Evolutionary conservation across 2,113 vertebrate species (phyloP).

Genomic region (Sinosuthora webbiana): DNA sequence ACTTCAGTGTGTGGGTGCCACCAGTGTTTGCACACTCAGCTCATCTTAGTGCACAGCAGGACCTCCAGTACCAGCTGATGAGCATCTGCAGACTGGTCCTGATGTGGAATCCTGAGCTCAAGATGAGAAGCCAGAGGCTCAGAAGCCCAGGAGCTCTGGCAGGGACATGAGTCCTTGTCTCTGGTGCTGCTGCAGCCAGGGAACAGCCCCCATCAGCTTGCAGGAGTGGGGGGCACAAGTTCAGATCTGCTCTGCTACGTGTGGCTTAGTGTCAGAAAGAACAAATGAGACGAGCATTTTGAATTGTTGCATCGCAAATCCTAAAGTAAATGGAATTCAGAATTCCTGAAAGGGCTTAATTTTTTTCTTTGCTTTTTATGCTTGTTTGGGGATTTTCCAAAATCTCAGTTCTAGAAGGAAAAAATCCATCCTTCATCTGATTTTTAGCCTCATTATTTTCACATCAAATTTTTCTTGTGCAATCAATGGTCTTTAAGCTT

Average conservation of each 20-base stretch:
- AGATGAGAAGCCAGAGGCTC: background rate
- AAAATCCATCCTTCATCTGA: background rate
- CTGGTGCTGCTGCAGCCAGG: background rate
- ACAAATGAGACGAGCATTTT: background rate
- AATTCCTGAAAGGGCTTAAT: background rate
- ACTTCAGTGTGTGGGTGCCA: background rate
- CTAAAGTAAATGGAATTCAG: background rate
- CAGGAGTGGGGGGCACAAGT: background rate
- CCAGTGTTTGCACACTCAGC: background rate
- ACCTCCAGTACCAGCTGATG: background rate
- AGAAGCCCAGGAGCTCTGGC: background rate
- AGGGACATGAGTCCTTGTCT: background rate
- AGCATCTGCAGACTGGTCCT: background rate
- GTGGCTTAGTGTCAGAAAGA: background rate
- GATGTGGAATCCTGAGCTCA: background rate
- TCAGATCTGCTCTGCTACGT: background rate
- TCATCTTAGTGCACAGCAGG: background rate
- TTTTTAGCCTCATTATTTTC: background rate
- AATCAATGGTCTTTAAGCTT: background rate
- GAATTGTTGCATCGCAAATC: background rate
- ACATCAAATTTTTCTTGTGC: background rate
- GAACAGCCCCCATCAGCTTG: background rate
- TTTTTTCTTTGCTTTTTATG: background rate
- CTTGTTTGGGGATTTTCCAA: background rate
- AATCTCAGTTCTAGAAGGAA: background rate